Percentiles rank a stretch among this genome's conserved stretches.
phyloP scores from a whole-genome alignment of 2,888 invertebrate genomes.

The Antitype chi region DNA sequence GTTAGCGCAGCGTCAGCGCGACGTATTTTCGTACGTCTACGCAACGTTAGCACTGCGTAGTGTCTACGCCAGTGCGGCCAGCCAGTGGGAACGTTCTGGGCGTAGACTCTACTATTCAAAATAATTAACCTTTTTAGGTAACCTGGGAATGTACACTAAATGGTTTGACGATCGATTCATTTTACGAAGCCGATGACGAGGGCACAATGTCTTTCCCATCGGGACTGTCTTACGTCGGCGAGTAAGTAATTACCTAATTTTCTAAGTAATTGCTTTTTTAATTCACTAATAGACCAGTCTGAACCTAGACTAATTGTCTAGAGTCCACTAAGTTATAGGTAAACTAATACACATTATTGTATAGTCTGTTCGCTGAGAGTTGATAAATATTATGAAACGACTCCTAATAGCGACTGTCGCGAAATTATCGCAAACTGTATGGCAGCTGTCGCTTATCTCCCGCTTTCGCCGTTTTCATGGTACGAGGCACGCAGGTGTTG shows the following conservation, averaged over 20 bases:
- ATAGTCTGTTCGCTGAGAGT: too few species aligned
- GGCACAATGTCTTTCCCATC: constrained; percentile 65
- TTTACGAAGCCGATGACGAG: constrained; percentile 55
- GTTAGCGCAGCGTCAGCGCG: background rate
- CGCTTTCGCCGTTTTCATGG: too few species aligned
- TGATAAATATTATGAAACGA: too few species aligned
- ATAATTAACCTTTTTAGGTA: constrained; percentile 63
- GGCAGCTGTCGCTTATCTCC: too few species aligned
- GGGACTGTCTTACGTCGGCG: constrained; percentile 71
- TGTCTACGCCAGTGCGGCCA: background rate
- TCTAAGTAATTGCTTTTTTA: constrained; percentile 36
- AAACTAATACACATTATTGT: background rate
- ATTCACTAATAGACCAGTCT: constrained; percentile 2
- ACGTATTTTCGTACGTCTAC: background rate
- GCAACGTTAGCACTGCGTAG: background rate
- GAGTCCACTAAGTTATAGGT: background rate
- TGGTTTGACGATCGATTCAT: constrained; percentile 63
- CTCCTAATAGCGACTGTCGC: too few species aligned
- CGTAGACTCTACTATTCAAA: background rate
- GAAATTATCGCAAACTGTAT: too few species aligned
- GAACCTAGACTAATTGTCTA: constrained; percentile 8
- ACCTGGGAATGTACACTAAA: constrained; percentile 71
- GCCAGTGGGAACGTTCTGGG: background rate
- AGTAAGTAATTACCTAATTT: constrained; percentile 68
- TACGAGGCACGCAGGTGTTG: too few species aligned